A percentile compares a stretch with the other conserved stretches of the same genome.
Conservation (phyloP, 2,113 vertebrate genomes). For the Microcebus tavaratra region DNA sequence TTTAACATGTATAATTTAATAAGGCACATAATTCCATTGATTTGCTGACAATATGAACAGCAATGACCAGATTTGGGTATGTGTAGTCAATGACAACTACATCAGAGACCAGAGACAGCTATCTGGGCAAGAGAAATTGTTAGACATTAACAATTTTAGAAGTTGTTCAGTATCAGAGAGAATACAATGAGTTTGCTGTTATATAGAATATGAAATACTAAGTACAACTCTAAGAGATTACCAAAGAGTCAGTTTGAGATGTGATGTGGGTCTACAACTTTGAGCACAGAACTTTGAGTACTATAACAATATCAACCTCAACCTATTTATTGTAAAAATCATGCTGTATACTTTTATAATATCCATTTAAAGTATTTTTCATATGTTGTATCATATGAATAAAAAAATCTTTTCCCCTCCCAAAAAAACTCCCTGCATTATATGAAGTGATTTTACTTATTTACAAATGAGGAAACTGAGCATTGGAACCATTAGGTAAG, state of each 20-base stretch:
- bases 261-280: background rate
- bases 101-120: background rate
- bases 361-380: background rate
- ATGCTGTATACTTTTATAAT: background rate
- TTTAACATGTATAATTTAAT: background rate
- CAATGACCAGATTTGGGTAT: background rate
- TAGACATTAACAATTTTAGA: background rate
- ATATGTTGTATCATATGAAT: background rate
- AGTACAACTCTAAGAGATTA: background rate
- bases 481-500: background rate
- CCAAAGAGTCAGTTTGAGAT: background rate
- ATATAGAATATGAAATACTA: background rate
- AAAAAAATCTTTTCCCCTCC: background rate
- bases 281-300: background rate
- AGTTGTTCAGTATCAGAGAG: background rate
- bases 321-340: background rate
- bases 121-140: background rate
- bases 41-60: background rate
- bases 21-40: background rate
- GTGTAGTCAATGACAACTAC: rapidly evolving
- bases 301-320: background rate
- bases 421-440: no score
- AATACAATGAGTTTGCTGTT: background rate
- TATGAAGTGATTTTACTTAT: background rate
- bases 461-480: background rate